Percentiles rank a stretch among this genome's conserved stretches.
These are phyloP conservation scores for Saguinus imperator DNA, from an alignment of 2,113 vertebrate genomes.

Conservation along the genomic window DNA sequence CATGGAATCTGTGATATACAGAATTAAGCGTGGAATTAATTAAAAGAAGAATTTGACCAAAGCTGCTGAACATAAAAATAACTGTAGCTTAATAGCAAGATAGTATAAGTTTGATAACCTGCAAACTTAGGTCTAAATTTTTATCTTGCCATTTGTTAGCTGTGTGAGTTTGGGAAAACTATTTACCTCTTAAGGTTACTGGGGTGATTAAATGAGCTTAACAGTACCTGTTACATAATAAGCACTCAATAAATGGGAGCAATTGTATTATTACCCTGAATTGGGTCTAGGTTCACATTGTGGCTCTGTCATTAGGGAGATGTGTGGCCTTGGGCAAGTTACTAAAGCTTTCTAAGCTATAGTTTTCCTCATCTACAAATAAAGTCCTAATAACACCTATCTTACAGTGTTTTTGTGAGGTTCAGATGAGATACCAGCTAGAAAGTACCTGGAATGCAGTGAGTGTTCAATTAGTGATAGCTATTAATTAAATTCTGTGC, in stretches of 20 bases:
- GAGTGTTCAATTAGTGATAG: neutral
- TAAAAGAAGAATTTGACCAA: neutral
- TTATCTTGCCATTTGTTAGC: neutral
- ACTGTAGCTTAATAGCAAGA: neutral
- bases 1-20: neutral
- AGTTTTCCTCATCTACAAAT: slow-evolving; percentile 8
- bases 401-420: neutral
- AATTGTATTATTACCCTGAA: neutral
- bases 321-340: neutral
- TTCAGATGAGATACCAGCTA: neutral
- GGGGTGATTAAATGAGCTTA: slow-evolving; percentile 20
- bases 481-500: neutral
- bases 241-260: neutral
- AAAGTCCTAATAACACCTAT: neutral
- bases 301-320: neutral
- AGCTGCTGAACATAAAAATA: slow-evolving; percentile 6
- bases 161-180: slow-evolving; percentile 4
- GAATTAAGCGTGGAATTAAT: neutral
- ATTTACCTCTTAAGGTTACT: neutral
- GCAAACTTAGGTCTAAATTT: slow-evolving; percentile 8
- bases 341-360: slow-evolving; percentile 6
- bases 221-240: neutral
- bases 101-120: neutral
- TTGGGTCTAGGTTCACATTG: neutral
- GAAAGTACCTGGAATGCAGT: neutral